These are phyloP conservation scores for Caenorhabditis sp. DNA, from an alignment of 2,888 invertebrate genomes.

Conservation along the genomic window DNA sequence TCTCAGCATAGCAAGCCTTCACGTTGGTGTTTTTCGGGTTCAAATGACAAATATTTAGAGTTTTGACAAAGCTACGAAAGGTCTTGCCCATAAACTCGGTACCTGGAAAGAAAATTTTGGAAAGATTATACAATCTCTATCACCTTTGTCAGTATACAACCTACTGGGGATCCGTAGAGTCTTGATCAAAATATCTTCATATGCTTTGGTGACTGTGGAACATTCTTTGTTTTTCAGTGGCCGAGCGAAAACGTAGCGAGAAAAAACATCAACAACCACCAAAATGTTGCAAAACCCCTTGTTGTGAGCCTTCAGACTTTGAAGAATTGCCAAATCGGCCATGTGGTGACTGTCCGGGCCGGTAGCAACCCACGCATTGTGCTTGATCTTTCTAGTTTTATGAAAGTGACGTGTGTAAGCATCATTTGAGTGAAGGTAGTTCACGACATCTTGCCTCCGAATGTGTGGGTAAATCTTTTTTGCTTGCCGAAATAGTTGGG, in stretches of 20 bases:
- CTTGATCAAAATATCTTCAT: neutral
- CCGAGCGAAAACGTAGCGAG: constrained; percentile 5
- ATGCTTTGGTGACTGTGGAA: neutral
- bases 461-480: neutral
- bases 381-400: neutral
- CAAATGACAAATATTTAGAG: neutral
- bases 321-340: constrained; percentile 27
- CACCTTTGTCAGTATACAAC: constrained; percentile 2
- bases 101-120: neutral
- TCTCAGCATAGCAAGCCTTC: constrained; percentile 34
- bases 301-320: neutral
- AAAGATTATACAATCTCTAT: neutral
- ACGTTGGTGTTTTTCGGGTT: constrained; percentile 29
- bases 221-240: constrained; percentile 19
- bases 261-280: constrained; percentile 14
- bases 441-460: neutral
- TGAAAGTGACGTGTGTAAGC: constrained; percentile 5
- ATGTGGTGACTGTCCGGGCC: constrained; percentile 24
- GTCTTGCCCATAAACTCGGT: constrained; percentile 21
- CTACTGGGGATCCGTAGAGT: neutral
- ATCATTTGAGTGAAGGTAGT: constrained; percentile 3
- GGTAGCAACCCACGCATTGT: constrained; percentile 12
- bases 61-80: neutral
- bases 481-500: neutral
- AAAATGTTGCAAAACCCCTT: constrained; percentile 16